Evolutionary conservation across 2,113 vertebrate genomes (phyloP).

Genomic region (Catharus bicknelli): DNA sequence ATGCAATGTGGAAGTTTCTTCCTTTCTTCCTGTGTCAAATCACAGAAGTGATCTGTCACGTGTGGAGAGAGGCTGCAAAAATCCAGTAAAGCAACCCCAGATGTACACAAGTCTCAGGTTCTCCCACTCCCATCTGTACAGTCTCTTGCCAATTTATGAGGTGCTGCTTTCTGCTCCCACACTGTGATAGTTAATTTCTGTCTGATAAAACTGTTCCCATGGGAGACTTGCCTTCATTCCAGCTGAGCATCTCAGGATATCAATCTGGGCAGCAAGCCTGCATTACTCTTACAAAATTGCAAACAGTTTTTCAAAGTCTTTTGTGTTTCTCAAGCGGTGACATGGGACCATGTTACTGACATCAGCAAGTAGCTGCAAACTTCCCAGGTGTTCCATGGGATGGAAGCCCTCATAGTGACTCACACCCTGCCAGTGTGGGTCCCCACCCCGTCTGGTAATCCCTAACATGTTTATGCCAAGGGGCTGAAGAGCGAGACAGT

Average conservation of each 20-base stretch:
- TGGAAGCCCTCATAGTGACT: not conserved
- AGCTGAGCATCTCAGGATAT: not conserved
- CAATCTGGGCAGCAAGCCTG: not conserved
- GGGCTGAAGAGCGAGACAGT: not conserved
- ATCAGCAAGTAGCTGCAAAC: not conserved
- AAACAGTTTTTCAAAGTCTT: not conserved
- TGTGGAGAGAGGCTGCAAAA: not conserved
- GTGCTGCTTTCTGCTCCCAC: not conserved
- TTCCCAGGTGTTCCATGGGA: not conserved
- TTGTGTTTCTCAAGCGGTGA: not conserved
- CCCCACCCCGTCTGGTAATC: not conserved
- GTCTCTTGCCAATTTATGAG: not conserved
- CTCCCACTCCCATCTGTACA: not conserved
- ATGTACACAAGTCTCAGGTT: not conserved
- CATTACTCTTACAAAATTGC: not conserved
- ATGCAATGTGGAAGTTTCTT: not conserved
- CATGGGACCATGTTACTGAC: accelerated
- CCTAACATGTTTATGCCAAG: not conserved
- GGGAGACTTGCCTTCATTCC: not conserved
- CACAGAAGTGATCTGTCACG: not conserved
- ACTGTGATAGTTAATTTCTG: not conserved
- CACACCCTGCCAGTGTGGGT: not conserved
- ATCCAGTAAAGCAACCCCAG: not conserved
- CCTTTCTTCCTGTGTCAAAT: not conserved
- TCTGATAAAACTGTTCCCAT: not conserved